Conservation (phyloP, 2,888 invertebrate genomes). For the Tryphoninae sp. region DNA sequence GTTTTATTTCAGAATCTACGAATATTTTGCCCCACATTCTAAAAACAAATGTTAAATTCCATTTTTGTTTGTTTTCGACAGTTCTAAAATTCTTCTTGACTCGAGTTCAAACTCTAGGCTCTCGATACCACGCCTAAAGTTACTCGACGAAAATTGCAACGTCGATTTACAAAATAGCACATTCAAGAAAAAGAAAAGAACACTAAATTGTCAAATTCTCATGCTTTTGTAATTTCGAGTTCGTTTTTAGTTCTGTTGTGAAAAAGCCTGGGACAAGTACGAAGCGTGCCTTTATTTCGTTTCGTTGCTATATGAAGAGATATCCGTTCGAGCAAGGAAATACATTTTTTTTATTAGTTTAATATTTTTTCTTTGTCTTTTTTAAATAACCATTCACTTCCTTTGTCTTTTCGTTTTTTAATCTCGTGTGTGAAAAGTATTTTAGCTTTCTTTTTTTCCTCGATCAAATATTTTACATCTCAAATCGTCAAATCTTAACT, state of each 20-base stretch:
- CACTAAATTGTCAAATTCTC: neutral
- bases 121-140: no score
- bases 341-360: conserved; percentile 40
- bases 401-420: conserved; percentile 28
- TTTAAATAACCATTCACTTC: conserved; percentile 44
- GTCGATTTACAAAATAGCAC: no score
- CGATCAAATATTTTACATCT: conserved; percentile 55
- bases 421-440: conserved; percentile 35
- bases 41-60: no score
- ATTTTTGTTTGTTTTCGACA: no score
- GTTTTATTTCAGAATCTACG: no score
- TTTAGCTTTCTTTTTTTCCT: conserved; percentile 12
- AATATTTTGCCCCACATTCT: no score
- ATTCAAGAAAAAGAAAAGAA: neutral
- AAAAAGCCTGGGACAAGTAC: conserved; percentile 4
- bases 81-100: no score
- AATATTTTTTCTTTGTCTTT: conserved; percentile 19
- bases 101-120: no score
- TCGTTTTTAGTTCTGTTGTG: neutral
- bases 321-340: conserved; percentile 44
- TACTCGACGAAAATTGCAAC: no score
- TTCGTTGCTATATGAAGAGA: conserved; percentile 57
- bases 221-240: neutral
- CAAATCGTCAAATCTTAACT: neutral
- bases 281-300: conserved; percentile 17